These are phyloP conservation scores for Amia ocellicauda DNA, from an alignment of 2,113 vertebrate genomes.

Conservation along the genomic window DNA sequence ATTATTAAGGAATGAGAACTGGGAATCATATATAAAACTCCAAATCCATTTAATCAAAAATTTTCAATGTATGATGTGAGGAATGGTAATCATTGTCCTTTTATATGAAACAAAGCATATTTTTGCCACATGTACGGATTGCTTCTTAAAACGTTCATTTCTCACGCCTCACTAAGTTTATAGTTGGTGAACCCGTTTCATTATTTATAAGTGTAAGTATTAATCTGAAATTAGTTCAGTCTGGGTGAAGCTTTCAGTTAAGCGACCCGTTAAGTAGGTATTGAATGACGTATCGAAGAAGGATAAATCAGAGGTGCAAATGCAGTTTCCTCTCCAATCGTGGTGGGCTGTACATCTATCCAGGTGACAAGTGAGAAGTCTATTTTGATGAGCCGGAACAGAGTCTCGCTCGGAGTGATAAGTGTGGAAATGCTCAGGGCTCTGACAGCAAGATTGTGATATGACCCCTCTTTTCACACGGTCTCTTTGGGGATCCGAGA, in stretches of 20 bases:
- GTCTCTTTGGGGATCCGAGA: conserved; percentile 1
- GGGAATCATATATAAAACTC: too few species aligned
- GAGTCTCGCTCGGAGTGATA: not conserved
- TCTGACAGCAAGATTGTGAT: not conserved
- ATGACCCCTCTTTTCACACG: not conserved
- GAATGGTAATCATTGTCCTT: too few species aligned
- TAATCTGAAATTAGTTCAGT: too few species aligned
- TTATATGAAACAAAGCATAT: too few species aligned
- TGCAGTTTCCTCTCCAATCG: not conserved
- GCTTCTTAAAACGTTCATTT: too few species aligned
- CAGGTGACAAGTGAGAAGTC: not conserved
- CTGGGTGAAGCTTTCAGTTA: too few species aligned
- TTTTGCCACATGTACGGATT: too few species aligned
- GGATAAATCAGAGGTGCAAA: conserved; percentile 1
- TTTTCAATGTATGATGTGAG: too few species aligned
- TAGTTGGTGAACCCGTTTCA: not conserved
- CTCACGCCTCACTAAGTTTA: not conserved
- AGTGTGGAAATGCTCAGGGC: not conserved
- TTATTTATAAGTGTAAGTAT: not conserved
- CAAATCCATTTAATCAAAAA: too few species aligned
- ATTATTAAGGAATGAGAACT: too few species aligned
- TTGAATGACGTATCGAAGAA: not conserved
- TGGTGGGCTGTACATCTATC: not conserved
- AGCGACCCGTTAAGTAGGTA: not conserved
- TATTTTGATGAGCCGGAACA: not conserved